These are phyloP conservation scores for Bombyx huttoni DNA, from an alignment of 2,888 invertebrate species.

Conservation along the genomic window DNA sequence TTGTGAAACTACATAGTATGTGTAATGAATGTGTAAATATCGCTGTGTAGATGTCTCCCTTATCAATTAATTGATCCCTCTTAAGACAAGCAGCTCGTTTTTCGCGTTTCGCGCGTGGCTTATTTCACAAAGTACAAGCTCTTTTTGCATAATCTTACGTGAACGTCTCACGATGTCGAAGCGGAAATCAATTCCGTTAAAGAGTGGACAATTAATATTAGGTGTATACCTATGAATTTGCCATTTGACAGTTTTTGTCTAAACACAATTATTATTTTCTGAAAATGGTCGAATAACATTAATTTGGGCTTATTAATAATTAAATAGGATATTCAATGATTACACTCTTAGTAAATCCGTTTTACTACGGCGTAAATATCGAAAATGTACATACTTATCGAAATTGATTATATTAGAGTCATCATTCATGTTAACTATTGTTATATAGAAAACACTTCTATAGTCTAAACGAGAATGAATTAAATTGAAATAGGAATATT, in stretches of 20 bases:
- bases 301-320: no score
- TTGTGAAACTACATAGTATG: neutral
- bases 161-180: conserved; percentile 26
- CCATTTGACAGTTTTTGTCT: no score
- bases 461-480: no score
- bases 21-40: neutral
- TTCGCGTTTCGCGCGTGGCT: conserved; percentile 6
- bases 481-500: no score
- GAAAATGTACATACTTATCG: no score
- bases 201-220: conserved; percentile 14
- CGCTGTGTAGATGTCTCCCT: conserved; percentile 15
- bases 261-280: no score
- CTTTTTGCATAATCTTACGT: conserved; percentile 12
- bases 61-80: conserved; percentile 69
- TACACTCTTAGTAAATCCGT: neutral
- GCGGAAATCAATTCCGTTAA: conserved; percentile 31
- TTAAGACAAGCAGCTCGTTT: conserved; percentile 55
- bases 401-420: no score
- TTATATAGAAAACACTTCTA: no score
- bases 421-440: no score
- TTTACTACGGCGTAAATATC: neutral
- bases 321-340: neutral
- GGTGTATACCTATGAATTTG: no score
- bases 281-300: no score
- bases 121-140: conserved; percentile 9